phyloP scores from a whole-genome alignment of 2,888 invertebrate genomes.

The Rotaria socialis region DNA sequence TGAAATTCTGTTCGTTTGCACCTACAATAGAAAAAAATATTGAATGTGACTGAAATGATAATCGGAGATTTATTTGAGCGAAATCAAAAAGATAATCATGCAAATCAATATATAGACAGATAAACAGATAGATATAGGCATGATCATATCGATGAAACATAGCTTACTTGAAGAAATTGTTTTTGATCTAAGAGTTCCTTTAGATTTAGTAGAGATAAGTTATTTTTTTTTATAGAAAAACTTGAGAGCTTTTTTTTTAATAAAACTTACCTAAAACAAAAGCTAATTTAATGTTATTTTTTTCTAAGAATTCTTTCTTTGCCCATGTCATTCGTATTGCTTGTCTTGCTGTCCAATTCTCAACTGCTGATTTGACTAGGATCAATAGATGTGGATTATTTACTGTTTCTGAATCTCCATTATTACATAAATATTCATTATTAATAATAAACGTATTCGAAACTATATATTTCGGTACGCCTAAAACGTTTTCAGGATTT shows the following conservation, averaged over 20 bases:
- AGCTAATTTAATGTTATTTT: constrained; percentile 19
- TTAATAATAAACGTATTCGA: neutral
- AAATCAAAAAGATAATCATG: no score
- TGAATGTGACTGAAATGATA: no score
- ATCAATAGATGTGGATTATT: constrained; percentile 28
- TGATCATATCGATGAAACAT: no score
- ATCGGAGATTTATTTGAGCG: no score
- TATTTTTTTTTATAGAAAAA: no score
- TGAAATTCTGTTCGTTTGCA: neutral
- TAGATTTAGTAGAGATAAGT: no score
- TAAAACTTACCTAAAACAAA: neutral
- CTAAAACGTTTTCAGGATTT: neutral
- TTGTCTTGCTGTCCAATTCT: constrained; percentile 36
- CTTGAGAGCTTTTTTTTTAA: neutral
- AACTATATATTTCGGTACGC: neutral
- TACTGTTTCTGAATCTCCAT: neutral
- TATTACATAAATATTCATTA: neutral
- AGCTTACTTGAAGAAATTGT: no score
- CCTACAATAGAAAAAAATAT: neutral
- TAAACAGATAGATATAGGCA: no score
- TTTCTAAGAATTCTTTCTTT: neutral
- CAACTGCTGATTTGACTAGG: constrained; percentile 40
- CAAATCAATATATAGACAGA: no score
- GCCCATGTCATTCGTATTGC: constrained; percentile 45
- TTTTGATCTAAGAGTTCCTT: no score